Evolutionary conservation across 2,888 invertebrate genomes (phyloP).

Genomic region (Miltochrista miniata): DNA sequence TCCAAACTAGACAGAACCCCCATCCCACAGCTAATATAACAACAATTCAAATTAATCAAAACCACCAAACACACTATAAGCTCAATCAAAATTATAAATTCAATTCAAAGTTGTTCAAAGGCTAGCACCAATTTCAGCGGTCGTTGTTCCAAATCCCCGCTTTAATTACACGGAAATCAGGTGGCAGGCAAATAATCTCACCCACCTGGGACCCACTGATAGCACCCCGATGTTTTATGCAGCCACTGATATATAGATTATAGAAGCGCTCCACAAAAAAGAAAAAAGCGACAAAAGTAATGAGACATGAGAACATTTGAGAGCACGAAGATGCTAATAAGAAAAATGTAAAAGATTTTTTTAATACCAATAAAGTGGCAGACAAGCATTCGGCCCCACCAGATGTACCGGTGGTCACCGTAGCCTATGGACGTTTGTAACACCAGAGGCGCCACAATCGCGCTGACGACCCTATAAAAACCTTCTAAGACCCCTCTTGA

Average conservation of each 20-base stretch:
- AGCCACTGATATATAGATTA: conserved; percentile 13
- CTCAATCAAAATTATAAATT: conserved; percentile 15
- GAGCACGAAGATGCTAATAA: too few species aligned
- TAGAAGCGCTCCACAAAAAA: not conserved
- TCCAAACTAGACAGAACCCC: too few species aligned
- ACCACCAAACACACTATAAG: not conserved
- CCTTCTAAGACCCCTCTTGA: too few species aligned
- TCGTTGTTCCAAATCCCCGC: conserved; percentile 45
- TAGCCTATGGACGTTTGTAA: too few species aligned
- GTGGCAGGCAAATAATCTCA: conserved; percentile 49
- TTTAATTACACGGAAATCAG: conserved; percentile 65
- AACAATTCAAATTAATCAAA: not conserved
- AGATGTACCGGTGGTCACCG: too few species aligned
- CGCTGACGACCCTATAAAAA: too few species aligned
- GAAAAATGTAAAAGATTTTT: too few species aligned
- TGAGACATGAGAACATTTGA: too few species aligned
- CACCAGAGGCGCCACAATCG: too few species aligned
- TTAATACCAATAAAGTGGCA: too few species aligned
- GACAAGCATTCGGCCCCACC: too few species aligned
- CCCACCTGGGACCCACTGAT: conserved; percentile 50
- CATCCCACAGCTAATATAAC: not conserved
- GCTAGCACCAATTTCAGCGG: conserved; percentile 24
- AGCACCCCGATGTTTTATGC: conserved; percentile 50
- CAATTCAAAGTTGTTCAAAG: conserved; percentile 33
- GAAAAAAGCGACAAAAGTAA: too few species aligned